Percentiles rank a stretch among this genome's conserved stretches.
Evolutionary conservation across 2,113 vertebrate genomes (phyloP).

Genomic region (Crotalus horridus): DNA sequence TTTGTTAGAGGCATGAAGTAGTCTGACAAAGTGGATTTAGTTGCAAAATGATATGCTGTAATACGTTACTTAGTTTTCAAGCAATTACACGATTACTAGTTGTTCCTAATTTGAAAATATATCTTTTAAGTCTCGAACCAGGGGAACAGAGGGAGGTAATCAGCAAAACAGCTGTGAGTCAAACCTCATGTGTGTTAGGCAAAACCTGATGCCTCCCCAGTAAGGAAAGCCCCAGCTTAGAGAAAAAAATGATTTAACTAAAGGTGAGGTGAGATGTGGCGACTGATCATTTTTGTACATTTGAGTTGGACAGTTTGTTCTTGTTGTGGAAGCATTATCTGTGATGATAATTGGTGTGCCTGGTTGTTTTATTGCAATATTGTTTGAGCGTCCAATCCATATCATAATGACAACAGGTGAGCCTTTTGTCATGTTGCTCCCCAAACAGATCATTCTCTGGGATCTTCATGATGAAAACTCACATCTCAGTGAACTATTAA

Average conservation of each 20-base stretch:
- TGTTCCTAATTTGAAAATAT: not conserved
- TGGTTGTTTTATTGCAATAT: not conserved
- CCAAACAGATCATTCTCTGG: not conserved
- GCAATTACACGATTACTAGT: not conserved
- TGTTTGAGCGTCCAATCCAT: not conserved
- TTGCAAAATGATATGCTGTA: not conserved
- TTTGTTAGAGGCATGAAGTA: not conserved
- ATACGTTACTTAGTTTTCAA: not conserved
- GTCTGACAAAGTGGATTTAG: not conserved
- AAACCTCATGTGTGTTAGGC: not conserved
- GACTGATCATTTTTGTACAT: not conserved
- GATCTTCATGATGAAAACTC: not conserved
- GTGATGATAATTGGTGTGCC: not conserved
- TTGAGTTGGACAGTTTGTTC: not conserved
- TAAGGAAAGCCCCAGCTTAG: not conserved
- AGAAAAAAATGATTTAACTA: not conserved
- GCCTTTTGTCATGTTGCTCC: not conserved
- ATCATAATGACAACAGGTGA: not conserved
- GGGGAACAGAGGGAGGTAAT: not conserved
- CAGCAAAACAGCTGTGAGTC: not conserved
- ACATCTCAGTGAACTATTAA: conserved; percentile 1
- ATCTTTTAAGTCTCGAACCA: not conserved
- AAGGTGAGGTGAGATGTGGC: fast-evolving
- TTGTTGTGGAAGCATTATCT: not conserved
- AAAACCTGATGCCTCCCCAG: conserved; percentile 5